phyloP scores from a whole-genome alignment of 2,888 invertebrate species.

The Leptura quadrifasciata region DNA sequence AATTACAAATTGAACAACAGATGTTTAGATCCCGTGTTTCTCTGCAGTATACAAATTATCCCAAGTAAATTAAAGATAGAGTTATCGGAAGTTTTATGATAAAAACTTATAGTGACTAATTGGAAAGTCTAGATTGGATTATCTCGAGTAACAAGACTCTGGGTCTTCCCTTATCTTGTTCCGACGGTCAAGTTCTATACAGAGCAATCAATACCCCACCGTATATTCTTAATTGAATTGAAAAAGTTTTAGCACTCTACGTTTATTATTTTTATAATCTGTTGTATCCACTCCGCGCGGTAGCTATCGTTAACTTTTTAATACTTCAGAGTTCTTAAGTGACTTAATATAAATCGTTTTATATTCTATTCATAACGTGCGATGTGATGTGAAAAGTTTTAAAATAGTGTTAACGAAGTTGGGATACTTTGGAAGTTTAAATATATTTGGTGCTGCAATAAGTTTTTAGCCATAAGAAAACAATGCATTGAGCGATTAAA shows the following conservation, averaged over 20 bases:
- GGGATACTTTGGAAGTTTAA: background rate
- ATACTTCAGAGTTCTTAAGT: background rate
- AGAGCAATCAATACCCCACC: slow-evolving; percentile 15
- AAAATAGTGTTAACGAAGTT: background rate
- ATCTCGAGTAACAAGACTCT: background rate
- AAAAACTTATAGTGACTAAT: background rate
- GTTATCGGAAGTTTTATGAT: background rate
- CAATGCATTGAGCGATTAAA: too few species aligned
- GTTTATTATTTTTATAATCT: slow-evolving; percentile 30
- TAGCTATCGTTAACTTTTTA: slow-evolving; percentile 7
- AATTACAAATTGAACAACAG: background rate
- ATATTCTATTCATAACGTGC: background rate
- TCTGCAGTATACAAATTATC: background rate
- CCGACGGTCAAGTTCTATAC: background rate
- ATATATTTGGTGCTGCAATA: background rate
- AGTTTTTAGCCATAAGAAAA: too few species aligned
- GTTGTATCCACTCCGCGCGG: background rate
- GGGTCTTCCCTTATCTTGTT: background rate
- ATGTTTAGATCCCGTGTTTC: background rate
- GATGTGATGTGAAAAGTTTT: background rate
- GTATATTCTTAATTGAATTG: slow-evolving; percentile 22
- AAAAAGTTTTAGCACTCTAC: slow-evolving; percentile 9
- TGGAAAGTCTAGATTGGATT: slow-evolving; percentile 4
- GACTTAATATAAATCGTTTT: background rate
- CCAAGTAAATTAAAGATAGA: slow-evolving; percentile 2